Evolutionary conservation across 2,888 invertebrate species (phyloP).

Genomic region (Clanis bilineata): DNA sequence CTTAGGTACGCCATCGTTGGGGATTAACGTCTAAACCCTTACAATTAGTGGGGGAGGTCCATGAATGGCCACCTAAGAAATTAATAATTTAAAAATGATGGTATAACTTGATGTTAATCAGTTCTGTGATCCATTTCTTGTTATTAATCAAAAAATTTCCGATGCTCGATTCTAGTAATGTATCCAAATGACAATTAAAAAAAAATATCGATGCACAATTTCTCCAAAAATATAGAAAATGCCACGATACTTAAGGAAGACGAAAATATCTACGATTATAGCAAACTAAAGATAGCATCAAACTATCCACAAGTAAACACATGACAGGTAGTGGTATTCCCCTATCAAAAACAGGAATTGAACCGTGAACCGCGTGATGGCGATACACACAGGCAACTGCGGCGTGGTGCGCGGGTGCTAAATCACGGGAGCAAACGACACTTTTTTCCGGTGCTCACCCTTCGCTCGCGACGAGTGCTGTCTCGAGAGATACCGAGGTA

Average conservation of each 20-base stretch:
- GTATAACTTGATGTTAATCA: no score
- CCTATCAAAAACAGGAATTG: conserved; percentile 20
- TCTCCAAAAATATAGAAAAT: no score
- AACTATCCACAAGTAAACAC: conserved; percentile 34
- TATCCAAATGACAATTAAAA: no score
- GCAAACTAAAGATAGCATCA: not conserved
- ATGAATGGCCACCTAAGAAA: no score
- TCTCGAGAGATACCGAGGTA: conserved; percentile 73
- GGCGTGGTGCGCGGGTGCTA: conserved; percentile 52
- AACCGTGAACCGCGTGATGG: conserved; percentile 28
- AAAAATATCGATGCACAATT: not conserved
- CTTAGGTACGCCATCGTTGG: no score
- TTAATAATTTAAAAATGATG: no score
- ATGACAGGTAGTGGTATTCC: conserved; percentile 18
- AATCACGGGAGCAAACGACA: conserved; percentile 72
- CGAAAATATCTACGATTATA: not conserved
- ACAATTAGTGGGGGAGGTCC: no score
- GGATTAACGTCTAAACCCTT: no score
- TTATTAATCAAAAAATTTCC: no score
- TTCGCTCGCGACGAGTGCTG: conserved; percentile 55
- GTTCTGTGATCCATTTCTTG: no score
- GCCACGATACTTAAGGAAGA: conserved; percentile 14
- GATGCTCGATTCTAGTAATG: no score
- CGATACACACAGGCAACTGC: no score
- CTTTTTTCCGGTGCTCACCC: conserved; percentile 72